phyloP scores from a whole-genome alignment of 2,797 vertebrate genomes.

The Etheostoma perlongum region DNA sequence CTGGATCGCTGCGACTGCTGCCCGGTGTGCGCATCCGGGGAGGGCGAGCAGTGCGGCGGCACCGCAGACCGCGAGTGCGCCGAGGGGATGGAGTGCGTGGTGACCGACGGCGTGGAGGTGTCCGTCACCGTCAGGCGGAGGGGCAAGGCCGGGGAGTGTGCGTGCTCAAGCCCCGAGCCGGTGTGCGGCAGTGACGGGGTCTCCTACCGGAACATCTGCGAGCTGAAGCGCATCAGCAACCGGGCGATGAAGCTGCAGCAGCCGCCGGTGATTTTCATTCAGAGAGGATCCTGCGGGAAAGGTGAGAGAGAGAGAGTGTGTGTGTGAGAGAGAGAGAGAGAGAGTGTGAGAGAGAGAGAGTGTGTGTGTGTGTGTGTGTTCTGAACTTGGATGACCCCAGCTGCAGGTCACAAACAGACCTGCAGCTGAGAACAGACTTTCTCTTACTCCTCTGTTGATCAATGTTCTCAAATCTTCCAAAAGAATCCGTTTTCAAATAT shows the following conservation, averaged over 20 bases:
- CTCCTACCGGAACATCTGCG: conserved; percentile 92
- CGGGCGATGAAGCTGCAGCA: conserved; percentile 82
- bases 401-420: neutral
- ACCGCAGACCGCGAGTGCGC: conserved; percentile 82
- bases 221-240: conserved; percentile 89
- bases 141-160: conserved; percentile 85
- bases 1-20: conserved; percentile 92
- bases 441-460: neutral
- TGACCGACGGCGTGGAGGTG: conserved; percentile 81
- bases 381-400: conserved; percentile 2
- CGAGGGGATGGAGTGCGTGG: conserved; percentile 86
- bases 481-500: neutral
- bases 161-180: conserved; percentile 86
- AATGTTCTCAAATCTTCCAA: neutral
- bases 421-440: neutral
- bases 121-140: conserved; percentile 88
- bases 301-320: conserved; percentile 60
- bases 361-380: neutral
- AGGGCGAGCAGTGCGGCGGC: conserved; percentile 90
- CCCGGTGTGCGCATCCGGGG: conserved; percentile 89
- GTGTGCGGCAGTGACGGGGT: conserved; percentile 95
- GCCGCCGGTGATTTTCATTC: conserved; percentile 91
- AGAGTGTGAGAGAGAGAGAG: neutral
- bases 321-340: conserved; percentile 20
- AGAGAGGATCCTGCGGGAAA: conserved; percentile 92